phyloP scores from a whole-genome alignment of 30 jellyfish, hydroid and myxozoan species.

The Cassiopea andromeda region DNA sequence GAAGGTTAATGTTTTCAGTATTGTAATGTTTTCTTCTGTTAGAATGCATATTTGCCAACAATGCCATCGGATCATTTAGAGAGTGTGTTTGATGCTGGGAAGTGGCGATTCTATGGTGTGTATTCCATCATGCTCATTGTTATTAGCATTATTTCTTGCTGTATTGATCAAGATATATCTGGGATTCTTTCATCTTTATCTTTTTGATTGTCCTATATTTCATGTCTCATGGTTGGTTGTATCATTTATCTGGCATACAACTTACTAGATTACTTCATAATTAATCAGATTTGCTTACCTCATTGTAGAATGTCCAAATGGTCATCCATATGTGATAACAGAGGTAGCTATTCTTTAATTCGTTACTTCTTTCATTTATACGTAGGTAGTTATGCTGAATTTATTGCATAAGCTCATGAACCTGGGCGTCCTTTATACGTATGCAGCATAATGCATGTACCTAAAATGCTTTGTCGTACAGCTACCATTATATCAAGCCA shows the following conservation, averaged over 20 bases:
- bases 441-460: no score
- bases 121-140: neutral
- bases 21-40: neutral
- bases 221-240: no score
- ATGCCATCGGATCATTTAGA: conserved; percentile 77
- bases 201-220: no score
- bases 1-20: neutral
- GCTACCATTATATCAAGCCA: no score
- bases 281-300: neutral
- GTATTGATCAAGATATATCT: no score
- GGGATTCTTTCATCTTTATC: no score
- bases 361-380: neutral
- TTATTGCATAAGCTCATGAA: no score
- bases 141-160: neutral
- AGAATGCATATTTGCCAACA: conserved; percentile 75
- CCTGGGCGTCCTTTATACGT: no score
- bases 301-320: conserved; percentile 72
- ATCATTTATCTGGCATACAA: no score
- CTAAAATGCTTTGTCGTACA: no score
- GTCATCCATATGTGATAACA: conserved; percentile 65
- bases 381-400: neutral
- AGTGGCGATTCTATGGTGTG: conserved; percentile 31
- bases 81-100: conserved; percentile 38
- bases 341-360: conserved; percentile 23
- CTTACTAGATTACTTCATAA: no score